phyloP scores from a whole-genome alignment of 2,797 vertebrate species.

The Cephalopachus bancanus region DNA sequence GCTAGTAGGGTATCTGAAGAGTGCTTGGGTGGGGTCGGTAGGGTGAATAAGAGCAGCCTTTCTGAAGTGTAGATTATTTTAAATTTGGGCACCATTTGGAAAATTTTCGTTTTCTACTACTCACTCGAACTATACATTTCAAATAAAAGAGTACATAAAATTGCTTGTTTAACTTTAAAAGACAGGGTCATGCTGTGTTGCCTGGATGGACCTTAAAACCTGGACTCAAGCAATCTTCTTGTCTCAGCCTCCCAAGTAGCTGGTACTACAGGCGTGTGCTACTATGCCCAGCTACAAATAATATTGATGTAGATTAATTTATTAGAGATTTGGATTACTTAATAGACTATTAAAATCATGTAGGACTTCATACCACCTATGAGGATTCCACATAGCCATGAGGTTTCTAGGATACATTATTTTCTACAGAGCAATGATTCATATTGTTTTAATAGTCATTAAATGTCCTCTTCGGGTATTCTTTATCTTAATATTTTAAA shows the following conservation, averaged over 20 bases:
- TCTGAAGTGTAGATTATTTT: conserved; percentile 1
- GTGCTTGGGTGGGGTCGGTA: not conserved
- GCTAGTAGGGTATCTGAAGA: not conserved
- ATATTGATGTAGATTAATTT: conserved; percentile 3
- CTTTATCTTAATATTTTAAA: not conserved
- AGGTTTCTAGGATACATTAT: not conserved
- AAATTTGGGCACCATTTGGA: not conserved
- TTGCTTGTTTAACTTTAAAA: not conserved
- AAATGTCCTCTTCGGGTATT: conserved; percentile 9
- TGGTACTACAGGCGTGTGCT: not conserved
- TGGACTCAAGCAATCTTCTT: not conserved
- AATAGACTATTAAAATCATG: conserved; percentile 11
- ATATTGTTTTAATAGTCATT: not conserved
- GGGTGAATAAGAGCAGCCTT: not conserved
- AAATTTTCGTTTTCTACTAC: conserved; percentile 50
- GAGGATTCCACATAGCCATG: not conserved
- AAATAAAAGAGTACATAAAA: not conserved
- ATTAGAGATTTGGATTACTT: not conserved
- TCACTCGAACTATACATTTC: conserved; percentile 31
- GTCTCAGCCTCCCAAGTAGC: not conserved
- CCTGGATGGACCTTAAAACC: not conserved
- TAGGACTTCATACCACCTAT: not conserved
- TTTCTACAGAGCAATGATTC: not conserved
- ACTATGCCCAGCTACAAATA: not conserved
- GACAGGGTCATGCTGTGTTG: not conserved